phyloP scores from a whole-genome alignment of 2,797 vertebrate genomes.

The Gallinago stenura region DNA sequence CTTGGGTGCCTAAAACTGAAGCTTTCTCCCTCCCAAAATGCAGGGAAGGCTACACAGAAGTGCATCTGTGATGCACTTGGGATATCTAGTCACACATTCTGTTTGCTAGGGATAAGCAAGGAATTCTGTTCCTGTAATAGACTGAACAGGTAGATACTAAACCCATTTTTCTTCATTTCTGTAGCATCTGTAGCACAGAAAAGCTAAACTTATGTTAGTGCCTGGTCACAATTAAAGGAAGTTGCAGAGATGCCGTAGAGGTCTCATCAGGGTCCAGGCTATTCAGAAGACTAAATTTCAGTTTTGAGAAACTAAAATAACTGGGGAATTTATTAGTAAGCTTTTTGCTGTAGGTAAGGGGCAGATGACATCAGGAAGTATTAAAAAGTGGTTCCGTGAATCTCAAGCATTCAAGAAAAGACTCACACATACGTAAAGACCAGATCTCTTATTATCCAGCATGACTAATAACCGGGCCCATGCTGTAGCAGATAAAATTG shows the following conservation, averaged over 20 bases:
- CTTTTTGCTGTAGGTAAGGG: not conserved
- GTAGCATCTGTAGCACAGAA: not conserved
- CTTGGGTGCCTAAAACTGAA: not conserved
- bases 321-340: not conserved
- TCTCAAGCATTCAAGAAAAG: not conserved
- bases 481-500: conserved; percentile 35
- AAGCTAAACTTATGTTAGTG: not conserved
- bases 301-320: not conserved
- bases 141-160: not conserved
- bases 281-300: not conserved
- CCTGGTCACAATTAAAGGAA: not conserved
- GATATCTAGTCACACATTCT: rapidly evolving
- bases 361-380: not conserved
- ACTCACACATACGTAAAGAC: rapidly evolving
- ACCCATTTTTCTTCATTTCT: not conserved
- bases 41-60: not conserved
- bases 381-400: not conserved
- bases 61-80: not conserved
- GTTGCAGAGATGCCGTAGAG: not conserved
- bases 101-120: not conserved
- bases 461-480: conserved; percentile 16
- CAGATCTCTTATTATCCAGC: not conserved
- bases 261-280: not conserved
- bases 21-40: not conserved
- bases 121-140: not conserved